Base-by-base conservation (phyloP, 2,113 vertebrate genomes). In the Entomyzon cyanotis region DNA sequence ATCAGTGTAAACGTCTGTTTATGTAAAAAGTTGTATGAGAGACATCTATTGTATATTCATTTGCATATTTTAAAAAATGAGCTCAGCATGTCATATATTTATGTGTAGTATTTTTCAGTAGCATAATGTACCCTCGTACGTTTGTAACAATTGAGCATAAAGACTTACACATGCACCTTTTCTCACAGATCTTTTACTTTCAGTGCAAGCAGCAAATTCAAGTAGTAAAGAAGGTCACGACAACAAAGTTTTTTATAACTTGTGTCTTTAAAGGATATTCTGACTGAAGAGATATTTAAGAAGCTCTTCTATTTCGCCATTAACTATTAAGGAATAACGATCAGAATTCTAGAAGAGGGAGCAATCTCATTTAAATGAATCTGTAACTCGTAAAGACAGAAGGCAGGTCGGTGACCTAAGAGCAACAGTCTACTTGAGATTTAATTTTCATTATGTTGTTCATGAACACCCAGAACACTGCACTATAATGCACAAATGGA, bases 401-500 rank as follows among this genome's bases (percentile, higher is more conserved):
- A 98, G 93, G 94, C 96, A 97, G 97, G 98, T 98, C 98, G 95
- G 97, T 98, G 97, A 98, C 97, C 97, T 96, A 97, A 92, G 68
- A 97, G 96, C 95, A 97, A 96, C 93, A 67, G 91, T 63, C 97
- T 95, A 97, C 97, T 98, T 98, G 97, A 97, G 97, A 97, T 97
- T 98, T 96, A 97, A 94, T 97, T 99, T 99, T 99, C 99, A 99
- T 98, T 98, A 99, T 99, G 99, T 98, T 99, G 98, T 98, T 98
- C 98, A 98, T 98, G 98, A 98, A 98, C 97, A 98, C 98, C 98
- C 97, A 98, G 98, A 98, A 98, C 98, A 99, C 98, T 98, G 98
- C 97, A 98, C 98, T 99, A 99, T 99, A 99, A 99, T 99, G 99
- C 99, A 96, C 99, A 99, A 98, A 99, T 99, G 99, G 99, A 99